A percentile compares a stretch with the other conserved stretches of the same genome.
These are phyloP conservation scores for Heliocidaris erythrogramma DNA, from an alignment of 35 echinoderm and acorn worm genomes.

Conservation along the genomic window DNA sequence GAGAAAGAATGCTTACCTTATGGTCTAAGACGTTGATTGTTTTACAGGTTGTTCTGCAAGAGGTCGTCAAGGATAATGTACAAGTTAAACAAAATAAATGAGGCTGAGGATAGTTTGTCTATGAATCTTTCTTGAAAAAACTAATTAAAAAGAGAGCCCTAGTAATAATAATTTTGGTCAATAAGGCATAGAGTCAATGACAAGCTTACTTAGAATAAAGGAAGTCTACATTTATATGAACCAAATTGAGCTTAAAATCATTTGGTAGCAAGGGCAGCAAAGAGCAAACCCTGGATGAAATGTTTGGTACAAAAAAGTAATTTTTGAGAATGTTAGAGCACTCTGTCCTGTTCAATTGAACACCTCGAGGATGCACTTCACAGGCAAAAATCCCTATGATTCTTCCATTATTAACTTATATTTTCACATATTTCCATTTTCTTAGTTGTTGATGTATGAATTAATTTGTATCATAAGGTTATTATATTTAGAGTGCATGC, in stretches of 20 bases:
- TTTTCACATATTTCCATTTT: too few species aligned
- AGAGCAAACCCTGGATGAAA: not conserved
- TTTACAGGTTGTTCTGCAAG: slow-evolving; percentile 23
- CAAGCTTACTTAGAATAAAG: not conserved
- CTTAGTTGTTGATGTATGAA: too few species aligned
- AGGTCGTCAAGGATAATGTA: not conserved
- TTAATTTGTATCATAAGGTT: too few species aligned
- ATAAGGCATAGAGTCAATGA: not conserved
- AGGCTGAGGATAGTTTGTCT: not conserved
- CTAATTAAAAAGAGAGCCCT: not conserved
- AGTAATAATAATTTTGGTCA: not conserved
- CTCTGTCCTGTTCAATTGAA: not conserved
- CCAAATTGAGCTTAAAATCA: not conserved
- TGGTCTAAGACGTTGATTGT: slow-evolving; percentile 34
- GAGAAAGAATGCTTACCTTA: not conserved
- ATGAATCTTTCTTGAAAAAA: not conserved
- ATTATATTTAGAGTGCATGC: too few species aligned
- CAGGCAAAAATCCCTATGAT: not conserved
- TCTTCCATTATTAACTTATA: too few species aligned
- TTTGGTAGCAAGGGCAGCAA: too few species aligned
- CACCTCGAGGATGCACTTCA: not conserved
- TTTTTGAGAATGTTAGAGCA: not conserved
- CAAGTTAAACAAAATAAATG: not conserved
- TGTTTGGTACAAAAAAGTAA: not conserved
- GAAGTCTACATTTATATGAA: not conserved